phyloP scores from a whole-genome alignment of 2,888 invertebrate species.

The Eubasilissa splendida region DNA sequence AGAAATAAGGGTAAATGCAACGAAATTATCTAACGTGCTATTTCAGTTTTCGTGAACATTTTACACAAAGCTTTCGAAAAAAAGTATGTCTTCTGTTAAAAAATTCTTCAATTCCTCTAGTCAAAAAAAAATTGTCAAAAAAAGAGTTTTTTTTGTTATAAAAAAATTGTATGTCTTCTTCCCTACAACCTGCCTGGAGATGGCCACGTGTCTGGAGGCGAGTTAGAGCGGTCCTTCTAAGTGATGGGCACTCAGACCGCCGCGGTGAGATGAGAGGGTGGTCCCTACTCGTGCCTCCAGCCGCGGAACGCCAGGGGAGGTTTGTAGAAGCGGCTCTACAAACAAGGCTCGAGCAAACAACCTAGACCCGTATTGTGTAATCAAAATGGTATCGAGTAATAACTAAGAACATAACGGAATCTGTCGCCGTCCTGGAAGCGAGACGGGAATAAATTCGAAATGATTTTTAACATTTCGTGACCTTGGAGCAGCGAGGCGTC shows the following conservation, averaged over 20 bases:
- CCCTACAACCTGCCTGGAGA: not conserved
- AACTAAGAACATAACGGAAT: slow-evolving; percentile 16
- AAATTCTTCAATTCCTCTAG: too few species aligned
- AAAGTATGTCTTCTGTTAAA: too few species aligned
- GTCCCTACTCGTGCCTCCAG: not conserved
- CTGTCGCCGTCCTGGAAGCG: not conserved
- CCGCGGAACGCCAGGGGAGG: not conserved
- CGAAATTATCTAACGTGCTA: too few species aligned
- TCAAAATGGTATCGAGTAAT: slow-evolving; percentile 6
- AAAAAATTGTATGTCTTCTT: not conserved
- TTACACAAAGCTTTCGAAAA: too few species aligned
- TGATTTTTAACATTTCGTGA: too few species aligned
- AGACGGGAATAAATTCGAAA: too few species aligned
- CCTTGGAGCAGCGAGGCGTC: too few species aligned
- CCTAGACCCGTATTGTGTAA: not conserved
- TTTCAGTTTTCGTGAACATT: too few species aligned
- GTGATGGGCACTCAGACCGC: slow-evolving; percentile 10
- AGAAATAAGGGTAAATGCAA: too few species aligned
- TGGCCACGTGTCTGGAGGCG: slow-evolving; percentile 8
- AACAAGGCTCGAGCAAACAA: slow-evolving; percentile 14
- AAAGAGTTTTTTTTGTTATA: too few species aligned
- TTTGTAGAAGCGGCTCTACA: slow-evolving; percentile 14
- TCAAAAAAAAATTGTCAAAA: too few species aligned
- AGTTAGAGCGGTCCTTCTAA: slow-evolving; percentile 16
- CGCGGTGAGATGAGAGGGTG: slow-evolving; percentile 19